Base-by-base conservation (phyloP, 2,888 invertebrate genomes). In the Acronicta alni region DNA sequence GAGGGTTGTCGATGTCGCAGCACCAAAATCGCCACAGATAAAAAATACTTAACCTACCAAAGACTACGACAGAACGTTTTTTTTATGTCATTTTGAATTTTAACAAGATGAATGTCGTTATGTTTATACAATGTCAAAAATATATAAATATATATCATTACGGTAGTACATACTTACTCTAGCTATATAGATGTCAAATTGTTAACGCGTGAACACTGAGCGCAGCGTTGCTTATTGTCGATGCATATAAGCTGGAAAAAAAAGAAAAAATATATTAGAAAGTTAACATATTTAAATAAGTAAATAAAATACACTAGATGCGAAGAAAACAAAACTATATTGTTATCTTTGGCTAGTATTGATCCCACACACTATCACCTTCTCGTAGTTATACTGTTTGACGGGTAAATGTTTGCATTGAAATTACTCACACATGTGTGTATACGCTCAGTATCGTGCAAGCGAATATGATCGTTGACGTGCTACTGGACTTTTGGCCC, bases 181-280 rank as follows among this genome's bases (percentile, higher is more conserved):
- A 84, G 39, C 70, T 79, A 80, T 68, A 71, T 75, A 67, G 67
- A 72, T 74, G 76, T 82, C 76, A 81, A 71, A 66, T 57, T 60
- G 57, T 54, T 77, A 61, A 67, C 58, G 72, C 62, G 60, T 66
- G 75, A 64, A 72, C 68, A 68, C 63, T 66, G 60, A 65, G 79
- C 80, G 77, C 67, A 77, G 82, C 85, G 72, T 75, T 80, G 80
- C 82, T 91, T 92, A 92, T 92, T 91, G 91, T 93, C 92, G 87
- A 88, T 86, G 90, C 89, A 83, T 85, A 82, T 86, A 90, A 90
- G 90, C 92, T 91, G 91, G 0, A 88, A 89, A 87, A 17, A 61
- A 55, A 74, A 30, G 12, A 73, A 66, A 18, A 60, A 14, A 1
- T 3, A 39, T 8, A 16, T 55, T 55, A 47, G 14, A 12, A 15